Evolutionary conservation across 2,888 invertebrate genomes (phyloP), one percentile per base, ranked within the genome.

Genomic region (Prosapia bicincta): DNA sequence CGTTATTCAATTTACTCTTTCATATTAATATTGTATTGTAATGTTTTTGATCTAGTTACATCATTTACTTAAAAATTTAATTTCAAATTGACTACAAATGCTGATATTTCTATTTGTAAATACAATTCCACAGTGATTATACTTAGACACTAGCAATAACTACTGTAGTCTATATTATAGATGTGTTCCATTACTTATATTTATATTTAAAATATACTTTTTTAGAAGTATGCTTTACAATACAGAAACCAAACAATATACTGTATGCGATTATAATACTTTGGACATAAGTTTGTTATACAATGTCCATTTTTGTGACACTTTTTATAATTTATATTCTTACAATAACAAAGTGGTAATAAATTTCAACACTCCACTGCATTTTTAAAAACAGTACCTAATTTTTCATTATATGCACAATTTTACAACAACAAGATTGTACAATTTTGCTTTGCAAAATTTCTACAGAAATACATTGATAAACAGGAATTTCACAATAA

Each of bases 141-240:
- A 54, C 20, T 6, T 54, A 20, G 1, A 20, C 3, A 54, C 54
- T 54, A 54, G 20, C 20, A 54, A 20, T 54, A 54, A 54, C 54
- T 54, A 54, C 20, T 20, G n/a, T n/a, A n/a, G n/a, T n/a, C 20
- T 54, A 5, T 54, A 54, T 10, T 20, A 54, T 54, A 54, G 54
- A 54, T 20, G 54, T 54, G 6, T 20, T 54, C 20, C 54, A 54
- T 54, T 54, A 54, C 13, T 54, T 54, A 54, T 54, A 54, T 54
- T 54, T 54, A 20, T 54, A n/a, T 20, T 3, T 20, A 54, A 54
- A 20, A 54, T 54, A 54, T 20, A 20, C 20, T 54, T 54, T 54
- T 54, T 54, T 54, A 54, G 54, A 54, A 54, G 54, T 54, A 54
- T 54, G 54, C 54, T 54, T 54, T 54, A 54, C 54, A 54, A 54